Percentiles rank a stretch among this genome's conserved stretches.
Evolutionary conservation across 2,113 vertebrate species (phyloP).

Genomic region (Brachyhypopomus occidentalis): DNA sequence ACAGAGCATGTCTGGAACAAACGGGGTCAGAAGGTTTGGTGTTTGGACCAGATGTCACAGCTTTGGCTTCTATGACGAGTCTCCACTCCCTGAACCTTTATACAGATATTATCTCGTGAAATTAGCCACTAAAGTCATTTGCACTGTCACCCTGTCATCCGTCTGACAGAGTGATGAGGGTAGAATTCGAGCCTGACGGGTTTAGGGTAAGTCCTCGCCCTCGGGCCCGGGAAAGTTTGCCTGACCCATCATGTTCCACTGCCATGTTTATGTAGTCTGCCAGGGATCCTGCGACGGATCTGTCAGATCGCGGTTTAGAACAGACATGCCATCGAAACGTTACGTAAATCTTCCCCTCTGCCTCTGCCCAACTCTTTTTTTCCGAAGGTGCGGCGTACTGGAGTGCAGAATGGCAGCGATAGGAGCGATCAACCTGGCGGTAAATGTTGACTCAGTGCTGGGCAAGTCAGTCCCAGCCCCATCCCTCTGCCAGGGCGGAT

Average conservation of each 20-base stretch:
- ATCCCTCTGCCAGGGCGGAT: neutral
- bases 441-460: slow-evolving; percentile 42
- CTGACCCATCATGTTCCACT: slow-evolving; percentile 32
- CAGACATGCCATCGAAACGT: neutral
- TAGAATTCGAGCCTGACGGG: slow-evolving; percentile 63
- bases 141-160: slow-evolving; percentile 39
- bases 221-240: slow-evolving; percentile 47
- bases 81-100: slow-evolving; percentile 15
- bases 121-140: slow-evolving; percentile 37
- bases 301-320: slow-evolving; percentile 4
- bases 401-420: neutral
- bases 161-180: slow-evolving; percentile 58
- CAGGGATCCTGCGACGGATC: neutral
- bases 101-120: slow-evolving; percentile 54
- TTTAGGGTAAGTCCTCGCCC: slow-evolving; percentile 54
- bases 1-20: slow-evolving; percentile 6
- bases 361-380: no score
- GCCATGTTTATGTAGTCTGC: slow-evolving; percentile 5
- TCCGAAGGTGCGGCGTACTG: neutral
- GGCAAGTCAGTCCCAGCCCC: slow-evolving; percentile 37
- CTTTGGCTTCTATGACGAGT: neutral
- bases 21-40: neutral
- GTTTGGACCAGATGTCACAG: neutral
- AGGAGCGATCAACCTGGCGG: slow-evolving; percentile 32
- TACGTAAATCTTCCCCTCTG: neutral